phyloP scores from a whole-genome alignment of 2,113 vertebrate species.

The Cettia cetti region DNA sequence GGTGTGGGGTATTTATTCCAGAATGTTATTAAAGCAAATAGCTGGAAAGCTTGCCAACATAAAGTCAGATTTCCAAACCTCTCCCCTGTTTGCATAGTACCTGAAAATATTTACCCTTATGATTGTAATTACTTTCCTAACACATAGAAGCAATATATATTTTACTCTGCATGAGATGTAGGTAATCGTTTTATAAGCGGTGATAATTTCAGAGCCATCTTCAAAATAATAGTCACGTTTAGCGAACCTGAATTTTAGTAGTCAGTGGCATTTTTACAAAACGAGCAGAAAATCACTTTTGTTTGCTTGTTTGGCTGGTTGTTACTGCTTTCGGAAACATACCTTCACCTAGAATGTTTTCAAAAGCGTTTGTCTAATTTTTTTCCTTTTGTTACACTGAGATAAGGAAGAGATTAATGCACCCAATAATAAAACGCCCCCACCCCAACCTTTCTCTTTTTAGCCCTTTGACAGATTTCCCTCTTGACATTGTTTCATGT shows the following conservation, averaged over 20 bases:
- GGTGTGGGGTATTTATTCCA: not conserved
- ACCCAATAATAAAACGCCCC: not conserved
- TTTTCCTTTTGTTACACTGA: not conserved
- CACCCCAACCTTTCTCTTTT: not conserved
- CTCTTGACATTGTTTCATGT: not conserved
- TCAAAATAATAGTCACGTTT: conserved; percentile 1
- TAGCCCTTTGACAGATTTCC: not conserved
- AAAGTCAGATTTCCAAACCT: conserved; percentile 1
- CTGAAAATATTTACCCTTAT: conserved; percentile 45
- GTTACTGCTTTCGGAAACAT: not conserved
- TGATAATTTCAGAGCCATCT: conserved; percentile 13
- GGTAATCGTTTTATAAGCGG: not conserved
- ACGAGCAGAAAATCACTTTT: not conserved
- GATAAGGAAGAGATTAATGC: not conserved
- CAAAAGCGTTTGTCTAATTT: not conserved
- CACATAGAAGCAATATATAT: not conserved
- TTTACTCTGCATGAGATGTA: not conserved
- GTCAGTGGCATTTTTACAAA: not conserved
- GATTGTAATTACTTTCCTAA: not conserved
- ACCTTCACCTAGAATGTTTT: not conserved
- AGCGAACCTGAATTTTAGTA: not conserved
- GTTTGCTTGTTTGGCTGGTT: not conserved
- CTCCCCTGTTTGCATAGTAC: not conserved
- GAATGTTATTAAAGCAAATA: not conserved
- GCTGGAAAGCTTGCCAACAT: conserved; percentile 16